Conservation (phyloP, 2,888 invertebrate species). For the Eupeodes latifasciatus region DNA sequence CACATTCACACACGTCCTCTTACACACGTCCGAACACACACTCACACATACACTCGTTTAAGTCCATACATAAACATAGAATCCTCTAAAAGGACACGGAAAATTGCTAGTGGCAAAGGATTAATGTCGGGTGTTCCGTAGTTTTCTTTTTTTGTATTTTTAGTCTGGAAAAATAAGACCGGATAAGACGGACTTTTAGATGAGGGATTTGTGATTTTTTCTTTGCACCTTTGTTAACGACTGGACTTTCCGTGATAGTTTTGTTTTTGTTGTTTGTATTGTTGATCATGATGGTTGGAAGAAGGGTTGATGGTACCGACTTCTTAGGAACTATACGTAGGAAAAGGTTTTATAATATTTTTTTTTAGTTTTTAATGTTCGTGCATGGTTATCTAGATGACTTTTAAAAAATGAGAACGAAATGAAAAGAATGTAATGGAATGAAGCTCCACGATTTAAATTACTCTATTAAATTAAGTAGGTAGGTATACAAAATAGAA, state of each 20-base stretch:
- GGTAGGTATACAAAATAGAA: neutral
- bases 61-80: neutral
- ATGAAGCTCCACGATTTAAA: slow-evolving; percentile 22
- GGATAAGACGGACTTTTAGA: slow-evolving; percentile 53
- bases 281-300: neutral
- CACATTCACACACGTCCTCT: neutral
- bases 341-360: slow-evolving; percentile 21
- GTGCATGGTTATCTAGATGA: slow-evolving; percentile 49
- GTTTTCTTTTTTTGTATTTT: slow-evolving; percentile 11
- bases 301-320: neutral
- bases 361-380: slow-evolving; percentile 33
- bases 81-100: slow-evolving; percentile 32
- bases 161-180: slow-evolving; percentile 18
- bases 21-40: neutral
- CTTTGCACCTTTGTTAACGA: slow-evolving; percentile 33
- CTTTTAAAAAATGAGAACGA: slow-evolving; percentile 16
- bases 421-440: slow-evolving; percentile 1
- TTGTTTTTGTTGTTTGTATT: slow-evolving; percentile 5
- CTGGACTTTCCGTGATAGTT: slow-evolving; percentile 47
- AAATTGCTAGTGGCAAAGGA: slow-evolving; percentile 58
- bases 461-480: slow-evolving; percentile 48
- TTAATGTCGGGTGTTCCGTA: slow-evolving; percentile 26
- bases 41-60: neutral
- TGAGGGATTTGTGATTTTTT: slow-evolving; percentile 54
- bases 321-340: neutral